Percentiles rank a stretch among this genome's conserved stretches.
Conservation (phyloP, 2,797 vertebrate species). For the Lindbergichthys nudifrons region DNA sequence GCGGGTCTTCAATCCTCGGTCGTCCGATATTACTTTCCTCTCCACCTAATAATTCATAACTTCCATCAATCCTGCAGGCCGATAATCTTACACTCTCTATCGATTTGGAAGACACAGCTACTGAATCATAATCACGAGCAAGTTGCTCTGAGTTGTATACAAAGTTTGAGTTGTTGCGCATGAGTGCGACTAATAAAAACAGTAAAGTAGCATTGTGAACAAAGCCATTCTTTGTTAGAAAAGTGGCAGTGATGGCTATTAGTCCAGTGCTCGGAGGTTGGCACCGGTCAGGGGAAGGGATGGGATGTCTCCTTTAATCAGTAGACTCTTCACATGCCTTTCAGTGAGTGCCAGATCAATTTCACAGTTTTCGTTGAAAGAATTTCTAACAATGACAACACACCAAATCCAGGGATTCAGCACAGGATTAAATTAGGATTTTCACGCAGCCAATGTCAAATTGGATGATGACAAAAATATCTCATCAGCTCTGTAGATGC, state of each 20-base stretch:
- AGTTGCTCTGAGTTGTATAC: constrained; percentile 55
- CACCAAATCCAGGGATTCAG: constrained; percentile 21
- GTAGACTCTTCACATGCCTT: constrained; percentile 46
- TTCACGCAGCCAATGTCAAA: constrained; percentile 8
- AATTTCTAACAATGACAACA: constrained; percentile 33
- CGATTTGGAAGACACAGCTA: constrained; percentile 55
- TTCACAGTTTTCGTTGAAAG: constrained; percentile 58
- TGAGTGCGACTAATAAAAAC: constrained; percentile 45
- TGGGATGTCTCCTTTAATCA: constrained; percentile 76
- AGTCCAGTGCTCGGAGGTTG: constrained; percentile 46
- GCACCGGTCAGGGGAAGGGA: constrained; percentile 60
- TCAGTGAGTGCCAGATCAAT: constrained; percentile 73
- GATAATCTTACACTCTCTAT: constrained; percentile 65
- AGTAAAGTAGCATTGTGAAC: constrained; percentile 28
- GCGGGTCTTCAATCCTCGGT: constrained; percentile 64
- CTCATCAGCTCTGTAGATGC: constrained; percentile 34
- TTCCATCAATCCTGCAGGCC: constrained; percentile 69
- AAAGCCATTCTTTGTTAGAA: constrained; percentile 41
- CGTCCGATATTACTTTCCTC: constrained; percentile 70
- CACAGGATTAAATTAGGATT: constrained; percentile 26
- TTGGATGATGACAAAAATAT: constrained; percentile 5
- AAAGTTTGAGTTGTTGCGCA: constrained; percentile 61
- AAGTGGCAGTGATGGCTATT: constrained; percentile 54
- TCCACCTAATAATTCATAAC: constrained; percentile 77
- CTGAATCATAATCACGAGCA: constrained; percentile 71